phyloP scores from a whole-genome alignment of 2,797 vertebrate genomes.

The Scyliorhinus canicula region DNA sequence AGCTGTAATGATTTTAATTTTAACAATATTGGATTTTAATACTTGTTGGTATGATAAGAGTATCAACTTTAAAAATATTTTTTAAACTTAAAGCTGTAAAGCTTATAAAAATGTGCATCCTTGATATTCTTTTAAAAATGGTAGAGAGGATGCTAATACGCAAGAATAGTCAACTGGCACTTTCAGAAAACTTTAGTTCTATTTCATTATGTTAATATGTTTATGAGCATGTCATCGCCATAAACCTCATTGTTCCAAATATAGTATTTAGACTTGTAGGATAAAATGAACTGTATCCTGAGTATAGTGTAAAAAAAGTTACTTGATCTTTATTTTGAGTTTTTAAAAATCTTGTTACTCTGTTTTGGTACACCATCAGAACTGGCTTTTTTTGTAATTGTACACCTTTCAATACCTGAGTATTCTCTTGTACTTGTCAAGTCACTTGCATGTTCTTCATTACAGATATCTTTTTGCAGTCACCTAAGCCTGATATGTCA shows the following conservation, averaged over 20 bases:
- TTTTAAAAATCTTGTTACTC: neutral
- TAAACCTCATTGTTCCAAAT: neutral
- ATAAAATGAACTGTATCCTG: neutral
- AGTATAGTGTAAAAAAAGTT: neutral
- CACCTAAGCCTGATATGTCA: neutral
- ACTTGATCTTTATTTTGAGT: neutral
- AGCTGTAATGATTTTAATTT: slow-evolving; percentile 23
- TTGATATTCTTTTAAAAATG: slow-evolving; percentile 22
- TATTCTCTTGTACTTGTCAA: neutral
- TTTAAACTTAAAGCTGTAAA: slow-evolving; percentile 25
- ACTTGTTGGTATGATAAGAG: slow-evolving; percentile 19
- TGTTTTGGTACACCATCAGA: neutral
- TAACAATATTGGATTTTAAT: slow-evolving; percentile 23
- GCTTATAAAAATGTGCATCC: slow-evolving; percentile 16
- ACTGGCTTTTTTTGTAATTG: neutral
- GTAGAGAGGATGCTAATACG: neutral
- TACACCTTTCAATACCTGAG: neutral
- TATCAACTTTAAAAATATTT: slow-evolving; percentile 29
- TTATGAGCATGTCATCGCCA: neutral
- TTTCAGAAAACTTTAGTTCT: slow-evolving; percentile 26
- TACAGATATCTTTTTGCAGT: neutral
- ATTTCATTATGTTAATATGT: slow-evolving; percentile 7
- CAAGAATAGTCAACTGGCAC: neutral
- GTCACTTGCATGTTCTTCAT: neutral
- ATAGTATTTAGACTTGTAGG: neutral